Conservation (phyloP, 2,113 vertebrate species). For the Passer domesticus region DNA sequence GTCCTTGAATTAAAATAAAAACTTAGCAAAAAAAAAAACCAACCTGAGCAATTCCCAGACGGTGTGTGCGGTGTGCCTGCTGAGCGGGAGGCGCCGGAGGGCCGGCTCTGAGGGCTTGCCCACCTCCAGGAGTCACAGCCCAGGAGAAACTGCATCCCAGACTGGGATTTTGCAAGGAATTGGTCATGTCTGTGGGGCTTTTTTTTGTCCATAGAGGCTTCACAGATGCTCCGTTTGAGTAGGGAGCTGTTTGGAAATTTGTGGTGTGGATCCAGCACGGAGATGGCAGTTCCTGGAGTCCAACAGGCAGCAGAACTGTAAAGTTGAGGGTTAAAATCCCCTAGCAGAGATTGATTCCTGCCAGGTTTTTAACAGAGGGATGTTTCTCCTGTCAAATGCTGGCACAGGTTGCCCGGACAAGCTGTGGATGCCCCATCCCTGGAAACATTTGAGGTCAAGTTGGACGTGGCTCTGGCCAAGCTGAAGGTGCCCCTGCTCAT, state of each 20-base stretch:
- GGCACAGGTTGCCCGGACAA: background rate
- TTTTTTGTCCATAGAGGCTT: background rate
- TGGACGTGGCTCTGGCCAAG: background rate
- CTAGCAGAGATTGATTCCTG: background rate
- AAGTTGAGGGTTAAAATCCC: background rate
- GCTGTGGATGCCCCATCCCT: background rate
- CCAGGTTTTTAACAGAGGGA: background rate
- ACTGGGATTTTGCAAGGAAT: background rate
- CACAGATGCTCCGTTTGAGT: background rate
- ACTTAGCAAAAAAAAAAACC: constrained; percentile 71
- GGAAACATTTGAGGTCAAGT: background rate
- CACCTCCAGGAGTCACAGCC: background rate
- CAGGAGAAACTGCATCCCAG: rapidly evolving
- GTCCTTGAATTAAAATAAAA: constrained; percentile 93
- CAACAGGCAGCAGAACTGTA: background rate
- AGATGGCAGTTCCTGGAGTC: background rate
- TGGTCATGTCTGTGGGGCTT: rapidly evolving
- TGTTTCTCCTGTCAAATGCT: background rate
- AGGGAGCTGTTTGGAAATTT: background rate
- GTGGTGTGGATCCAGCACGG: background rate
- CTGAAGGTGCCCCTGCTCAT: background rate
- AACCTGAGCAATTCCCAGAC: background rate
- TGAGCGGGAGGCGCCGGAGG: background rate
- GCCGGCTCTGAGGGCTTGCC: background rate
- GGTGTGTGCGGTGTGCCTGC: constrained; percentile 48